A percentile compares a stretch with the other conserved stretches of the same genome.
These are phyloP conservation scores for Rhogogaster chlorosoma DNA, from an alignment of 2,888 invertebrate genomes.

Conservation along the genomic window DNA sequence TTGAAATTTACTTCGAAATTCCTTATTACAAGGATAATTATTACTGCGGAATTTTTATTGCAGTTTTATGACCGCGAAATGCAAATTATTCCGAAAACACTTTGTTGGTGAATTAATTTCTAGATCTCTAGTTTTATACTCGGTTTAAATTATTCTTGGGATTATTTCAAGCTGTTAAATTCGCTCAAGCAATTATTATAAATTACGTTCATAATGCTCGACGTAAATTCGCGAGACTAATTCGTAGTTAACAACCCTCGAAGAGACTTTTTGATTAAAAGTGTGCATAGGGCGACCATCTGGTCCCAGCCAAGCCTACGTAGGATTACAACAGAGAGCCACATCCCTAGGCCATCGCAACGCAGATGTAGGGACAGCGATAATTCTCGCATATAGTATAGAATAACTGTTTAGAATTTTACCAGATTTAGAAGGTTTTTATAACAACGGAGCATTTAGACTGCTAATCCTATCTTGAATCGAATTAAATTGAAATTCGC, in stretches of 20 bases:
- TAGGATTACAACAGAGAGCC: conserved; percentile 17
- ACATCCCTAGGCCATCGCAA: conserved; percentile 1
- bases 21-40: not conserved
- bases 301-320: conserved; percentile 14
- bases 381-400: not conserved
- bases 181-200: conserved; percentile 56
- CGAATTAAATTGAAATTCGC: not conserved
- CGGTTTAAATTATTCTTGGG: conserved; percentile 12
- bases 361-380: too few relatives aligned
- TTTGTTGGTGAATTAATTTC: conserved; percentile 7
- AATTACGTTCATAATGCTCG: conserved; percentile 65
- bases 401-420: not conserved
- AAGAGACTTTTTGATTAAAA: conserved; percentile 68
- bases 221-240: conserved; percentile 69
- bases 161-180: conserved; percentile 31
- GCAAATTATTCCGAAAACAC: not conserved
- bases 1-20: not conserved
- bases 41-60: not conserved
- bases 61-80: not conserved
- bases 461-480: not conserved
- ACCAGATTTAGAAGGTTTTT: too few relatives aligned
- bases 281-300: conserved; percentile 32
- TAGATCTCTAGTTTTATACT: not conserved
- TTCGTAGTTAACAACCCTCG: conserved; percentile 65
- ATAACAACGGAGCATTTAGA: too few relatives aligned